These are phyloP conservation scores for Eurystomus glaucurus DNA, from an alignment of 2,797 vertebrate species.

Conservation along the genomic window DNA sequence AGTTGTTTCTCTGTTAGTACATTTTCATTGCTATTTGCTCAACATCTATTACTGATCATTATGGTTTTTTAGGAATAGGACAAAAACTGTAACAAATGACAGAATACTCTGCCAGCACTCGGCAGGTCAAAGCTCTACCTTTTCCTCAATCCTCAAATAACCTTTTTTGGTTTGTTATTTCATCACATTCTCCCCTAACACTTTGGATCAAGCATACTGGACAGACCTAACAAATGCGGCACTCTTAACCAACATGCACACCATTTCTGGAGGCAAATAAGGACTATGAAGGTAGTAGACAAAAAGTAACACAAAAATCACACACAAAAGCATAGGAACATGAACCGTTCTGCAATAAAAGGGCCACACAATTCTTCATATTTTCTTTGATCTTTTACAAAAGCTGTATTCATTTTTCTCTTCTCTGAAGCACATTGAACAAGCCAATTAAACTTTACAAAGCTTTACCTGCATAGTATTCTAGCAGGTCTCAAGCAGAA, in stretches of 20 bases:
- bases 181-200: background rate
- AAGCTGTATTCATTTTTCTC: constrained; percentile 53
- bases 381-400: constrained; percentile 58
- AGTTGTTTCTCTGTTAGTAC: background rate
- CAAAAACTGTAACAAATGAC: rapidly evolving
- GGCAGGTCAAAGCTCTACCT: background rate
- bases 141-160: background rate
- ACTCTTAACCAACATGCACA: background rate
- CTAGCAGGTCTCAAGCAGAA: constrained; percentile 24
- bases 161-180: background rate
- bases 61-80: rapidly evolving
- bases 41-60: background rate
- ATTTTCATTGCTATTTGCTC: background rate
- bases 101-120: background rate
- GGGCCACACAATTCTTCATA: background rate
- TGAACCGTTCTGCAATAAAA: constrained; percentile 13
- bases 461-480: constrained; percentile 8
- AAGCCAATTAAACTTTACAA: constrained; percentile 62
- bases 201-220: background rate
- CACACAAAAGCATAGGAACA: background rate
- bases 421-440: constrained; percentile 54
- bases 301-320: background rate
- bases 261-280: background rate
- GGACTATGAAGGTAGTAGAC: background rate
- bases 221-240: background rate